phyloP scores from a whole-genome alignment of 2,797 vertebrate species.

The Carcharodon carcharias region DNA sequence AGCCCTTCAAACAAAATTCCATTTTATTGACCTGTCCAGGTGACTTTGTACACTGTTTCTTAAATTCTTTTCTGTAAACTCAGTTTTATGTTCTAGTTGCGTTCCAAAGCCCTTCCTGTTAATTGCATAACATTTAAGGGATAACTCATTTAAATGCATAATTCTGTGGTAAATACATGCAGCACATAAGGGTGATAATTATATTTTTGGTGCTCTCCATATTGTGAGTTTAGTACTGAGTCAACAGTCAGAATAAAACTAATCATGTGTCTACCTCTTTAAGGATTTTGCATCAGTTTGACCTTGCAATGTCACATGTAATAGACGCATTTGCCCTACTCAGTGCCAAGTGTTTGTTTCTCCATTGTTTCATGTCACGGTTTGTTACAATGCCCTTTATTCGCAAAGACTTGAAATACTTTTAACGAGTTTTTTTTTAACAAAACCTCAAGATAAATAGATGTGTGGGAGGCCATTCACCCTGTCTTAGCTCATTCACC shows the following conservation, averaged over 20 bases:
- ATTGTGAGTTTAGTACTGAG: neutral
- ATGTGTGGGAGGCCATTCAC: neutral
- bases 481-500: neutral
- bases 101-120: neutral
- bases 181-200: neutral
- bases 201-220: neutral
- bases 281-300: neutral
- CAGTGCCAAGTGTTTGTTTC: neutral
- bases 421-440: neutral
- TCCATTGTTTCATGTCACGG: neutral
- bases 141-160: neutral
- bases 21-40: no score
- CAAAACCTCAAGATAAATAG: neutral
- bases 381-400: neutral
- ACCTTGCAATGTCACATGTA: neutral
- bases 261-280: neutral
- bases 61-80: neutral
- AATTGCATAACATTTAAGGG: neutral
- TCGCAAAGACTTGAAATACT: neutral
- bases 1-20: neutral
- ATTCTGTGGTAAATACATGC: no score
- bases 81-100: neutral
- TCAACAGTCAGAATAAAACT: neutral
- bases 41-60: neutral
- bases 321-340: neutral